phyloP scores from a whole-genome alignment of 2,113 vertebrate genomes.

The Puntigrus tetrazona region DNA sequence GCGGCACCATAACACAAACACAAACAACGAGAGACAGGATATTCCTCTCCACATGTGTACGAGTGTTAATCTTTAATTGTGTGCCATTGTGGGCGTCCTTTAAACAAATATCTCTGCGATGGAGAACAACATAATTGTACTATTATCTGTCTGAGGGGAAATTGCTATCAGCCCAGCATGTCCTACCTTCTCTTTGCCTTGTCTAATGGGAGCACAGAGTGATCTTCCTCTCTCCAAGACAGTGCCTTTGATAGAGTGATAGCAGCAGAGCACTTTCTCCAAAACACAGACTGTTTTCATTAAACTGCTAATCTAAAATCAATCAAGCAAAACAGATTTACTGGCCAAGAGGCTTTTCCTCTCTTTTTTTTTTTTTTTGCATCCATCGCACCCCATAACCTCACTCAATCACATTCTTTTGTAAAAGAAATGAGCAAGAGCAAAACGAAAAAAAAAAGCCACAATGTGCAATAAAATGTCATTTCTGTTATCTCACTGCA shows the following conservation, averaged over 20 bases:
- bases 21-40: not conserved
- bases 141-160: conserved; percentile 52
- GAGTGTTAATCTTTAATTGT: conserved; percentile 51
- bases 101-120: conserved; percentile 51
- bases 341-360: conserved; percentile 55
- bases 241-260: conserved; percentile 71
- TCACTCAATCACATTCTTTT: not conserved
- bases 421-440: not conserved
- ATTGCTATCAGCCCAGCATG: conserved; percentile 61
- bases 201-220: conserved; percentile 60
- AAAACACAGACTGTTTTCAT: conserved; percentile 80
- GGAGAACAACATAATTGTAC: conserved; percentile 56
- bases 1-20: not conserved
- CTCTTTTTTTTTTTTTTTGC: too few relatives aligned
- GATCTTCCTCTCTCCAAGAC: conserved; percentile 65
- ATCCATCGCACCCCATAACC: not conserved
- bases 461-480: not conserved
- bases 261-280: conserved; percentile 68
- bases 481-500: not conserved
- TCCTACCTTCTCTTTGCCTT: conserved; percentile 52
- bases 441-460: not conserved
- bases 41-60: not conserved
- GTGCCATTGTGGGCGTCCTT: conserved; percentile 40
- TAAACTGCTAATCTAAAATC: conserved; percentile 78
- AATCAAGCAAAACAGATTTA: conserved; percentile 68